These are phyloP conservation scores for Cosmia trapezina DNA, from an alignment of 2,888 invertebrate species.

Conservation along the genomic window DNA sequence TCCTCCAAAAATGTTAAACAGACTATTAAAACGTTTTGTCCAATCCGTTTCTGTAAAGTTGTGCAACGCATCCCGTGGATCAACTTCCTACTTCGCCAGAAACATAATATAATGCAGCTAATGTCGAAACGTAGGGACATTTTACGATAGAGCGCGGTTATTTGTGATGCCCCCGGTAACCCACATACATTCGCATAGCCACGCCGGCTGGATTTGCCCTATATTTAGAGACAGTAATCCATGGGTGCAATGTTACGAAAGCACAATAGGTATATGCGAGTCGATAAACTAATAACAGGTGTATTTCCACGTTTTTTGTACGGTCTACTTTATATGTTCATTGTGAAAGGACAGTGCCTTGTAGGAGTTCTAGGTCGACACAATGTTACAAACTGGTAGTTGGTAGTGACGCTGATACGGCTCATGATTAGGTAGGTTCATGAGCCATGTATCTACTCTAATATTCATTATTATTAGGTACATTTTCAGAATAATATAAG, in stretches of 20 bases:
- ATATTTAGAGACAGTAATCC: slow-evolving; percentile 82
- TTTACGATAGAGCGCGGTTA: slow-evolving; percentile 77
- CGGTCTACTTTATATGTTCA: neutral
- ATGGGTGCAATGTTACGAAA: slow-evolving; percentile 80
- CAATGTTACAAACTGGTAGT: slow-evolving; percentile 16
- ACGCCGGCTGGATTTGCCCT: slow-evolving; percentile 79
- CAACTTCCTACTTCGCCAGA: slow-evolving; percentile 58
- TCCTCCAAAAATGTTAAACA: slow-evolving; percentile 19
- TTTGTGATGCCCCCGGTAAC: slow-evolving; percentile 81
- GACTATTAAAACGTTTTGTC: slow-evolving; percentile 22
- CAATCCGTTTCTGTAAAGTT: slow-evolving; percentile 43
- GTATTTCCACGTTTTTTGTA: slow-evolving; percentile 21
- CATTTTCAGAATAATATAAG: slow-evolving; percentile 23
- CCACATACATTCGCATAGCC: slow-evolving; percentile 84
- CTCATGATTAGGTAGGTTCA: slow-evolving; percentile 12
- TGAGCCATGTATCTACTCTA: neutral
- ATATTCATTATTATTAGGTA: slow-evolving; percentile 16
- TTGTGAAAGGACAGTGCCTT: slow-evolving; percentile 39
- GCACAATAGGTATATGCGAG: slow-evolving; percentile 56
- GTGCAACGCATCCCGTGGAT: slow-evolving; percentile 50
- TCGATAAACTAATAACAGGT: slow-evolving; percentile 46
- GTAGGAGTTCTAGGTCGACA: slow-evolving; percentile 35
- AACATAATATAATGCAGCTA: slow-evolving; percentile 66
- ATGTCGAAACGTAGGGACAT: slow-evolving; percentile 78
- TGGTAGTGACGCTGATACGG: slow-evolving; percentile 1